Conservation (phyloP, 1,140 invertebrate genomes). For the Rhopalosiphum padi region DNA sequence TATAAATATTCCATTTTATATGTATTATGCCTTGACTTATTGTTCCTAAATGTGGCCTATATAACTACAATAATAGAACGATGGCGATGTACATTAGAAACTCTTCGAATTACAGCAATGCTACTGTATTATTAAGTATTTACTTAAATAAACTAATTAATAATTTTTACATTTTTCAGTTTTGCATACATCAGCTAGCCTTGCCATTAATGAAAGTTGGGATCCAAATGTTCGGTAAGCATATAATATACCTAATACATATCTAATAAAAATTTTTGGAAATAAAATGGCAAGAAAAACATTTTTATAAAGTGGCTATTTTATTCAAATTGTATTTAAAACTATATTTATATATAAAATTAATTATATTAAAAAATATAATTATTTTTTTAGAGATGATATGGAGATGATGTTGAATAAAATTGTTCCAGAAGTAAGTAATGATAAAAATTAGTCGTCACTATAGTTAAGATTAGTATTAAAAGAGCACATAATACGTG, state of each 20-base stretch:
- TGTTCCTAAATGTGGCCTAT: too few relatives aligned
- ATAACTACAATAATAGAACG: too few relatives aligned
- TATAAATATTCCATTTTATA: too few relatives aligned
- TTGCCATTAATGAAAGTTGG: conserved; percentile 97
- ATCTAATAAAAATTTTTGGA: not conserved
- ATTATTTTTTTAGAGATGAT: conserved; percentile 73
- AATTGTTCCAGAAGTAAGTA: conserved; percentile 88
- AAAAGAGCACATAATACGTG: too few relatives aligned
- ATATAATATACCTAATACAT: not conserved
- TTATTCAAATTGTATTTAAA: not conserved
- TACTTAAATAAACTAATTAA: not conserved
- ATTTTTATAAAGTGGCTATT: not conserved
- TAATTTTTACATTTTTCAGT: conserved; percentile 73
- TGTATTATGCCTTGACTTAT: too few relatives aligned
- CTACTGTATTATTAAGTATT: not conserved
- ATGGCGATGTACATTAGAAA: too few relatives aligned
- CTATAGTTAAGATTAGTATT: too few relatives aligned
- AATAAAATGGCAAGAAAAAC: not conserved
- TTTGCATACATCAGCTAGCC: conserved; percentile 95
- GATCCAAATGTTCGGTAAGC: conserved; percentile 85
- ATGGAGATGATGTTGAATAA: conserved; percentile 99
- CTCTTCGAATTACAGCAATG: too few relatives aligned
- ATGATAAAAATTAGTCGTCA: not conserved
- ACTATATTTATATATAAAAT: not conserved
- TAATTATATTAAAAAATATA: conserved; percentile 57